Conservation (phyloP, 2,113 vertebrate species). For the Elanus axillaris region DNA sequence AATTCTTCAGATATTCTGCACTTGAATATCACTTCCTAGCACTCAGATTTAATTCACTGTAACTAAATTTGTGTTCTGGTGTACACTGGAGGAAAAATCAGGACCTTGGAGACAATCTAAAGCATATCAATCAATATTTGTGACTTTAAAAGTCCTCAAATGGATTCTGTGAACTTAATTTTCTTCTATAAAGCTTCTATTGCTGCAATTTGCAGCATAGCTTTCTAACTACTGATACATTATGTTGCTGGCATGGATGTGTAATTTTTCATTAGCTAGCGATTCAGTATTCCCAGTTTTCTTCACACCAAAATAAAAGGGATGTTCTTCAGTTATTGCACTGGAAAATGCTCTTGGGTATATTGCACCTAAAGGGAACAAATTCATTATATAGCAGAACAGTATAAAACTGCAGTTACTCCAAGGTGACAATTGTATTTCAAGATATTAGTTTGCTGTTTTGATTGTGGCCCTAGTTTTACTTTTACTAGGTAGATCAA, state of each 20-base stretch:
- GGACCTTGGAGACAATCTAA: conserved; percentile 30
- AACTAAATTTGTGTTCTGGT: conserved; percentile 35
- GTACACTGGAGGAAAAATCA: neutral
- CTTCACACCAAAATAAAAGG: neutral
- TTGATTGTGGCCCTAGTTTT: neutral
- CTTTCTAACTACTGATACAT: neutral
- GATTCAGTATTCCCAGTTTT: conserved; percentile 18
- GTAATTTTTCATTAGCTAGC: conserved; percentile 29
- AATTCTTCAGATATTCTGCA: neutral
- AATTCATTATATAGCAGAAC: neutral
- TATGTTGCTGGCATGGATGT: neutral
- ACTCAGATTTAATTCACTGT: conserved; percentile 42
- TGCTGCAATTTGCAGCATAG: neutral
- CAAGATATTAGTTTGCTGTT: neutral
- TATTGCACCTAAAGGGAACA: neutral
- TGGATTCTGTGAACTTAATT: conserved; percentile 36
- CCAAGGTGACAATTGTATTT: neutral
- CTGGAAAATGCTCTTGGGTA: conserved; percentile 19
- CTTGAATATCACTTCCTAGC: neutral
- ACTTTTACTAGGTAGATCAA: neutral
- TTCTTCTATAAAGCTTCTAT: conserved; percentile 15
- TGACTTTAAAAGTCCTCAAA: conserved; percentile 12
- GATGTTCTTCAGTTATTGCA: conserved; percentile 7
- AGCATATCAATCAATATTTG: conserved; percentile 44
- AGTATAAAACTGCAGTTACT: neutral